These are phyloP conservation scores for Neodon shergylaensis DNA, from an alignment of 2,113 vertebrate species.

Conservation along the genomic window DNA sequence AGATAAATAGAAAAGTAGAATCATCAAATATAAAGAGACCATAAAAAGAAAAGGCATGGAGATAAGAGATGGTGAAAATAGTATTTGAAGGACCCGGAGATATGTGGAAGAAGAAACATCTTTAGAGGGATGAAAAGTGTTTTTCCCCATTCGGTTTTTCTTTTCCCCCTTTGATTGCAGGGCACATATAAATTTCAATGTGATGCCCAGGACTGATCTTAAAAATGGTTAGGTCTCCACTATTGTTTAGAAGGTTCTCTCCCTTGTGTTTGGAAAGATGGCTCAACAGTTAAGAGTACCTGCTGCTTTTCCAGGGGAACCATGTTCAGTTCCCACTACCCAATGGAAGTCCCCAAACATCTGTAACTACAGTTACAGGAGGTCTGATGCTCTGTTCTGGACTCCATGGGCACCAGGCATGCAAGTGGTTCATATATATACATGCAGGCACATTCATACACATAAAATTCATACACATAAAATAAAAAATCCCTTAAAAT, in stretches of 20 bases:
- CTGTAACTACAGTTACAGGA: neutral
- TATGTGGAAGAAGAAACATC: neutral
- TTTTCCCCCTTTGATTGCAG: neutral
- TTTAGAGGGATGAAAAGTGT: neutral
- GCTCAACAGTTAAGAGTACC: neutral
- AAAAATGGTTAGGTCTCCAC: neutral
- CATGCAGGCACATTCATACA: neutral
- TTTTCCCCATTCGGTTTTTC: neutral
- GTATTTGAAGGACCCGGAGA: slow-evolving; percentile 1
- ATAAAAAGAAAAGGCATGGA: neutral
- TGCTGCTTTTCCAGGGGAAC: neutral
- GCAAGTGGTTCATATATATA: neutral
- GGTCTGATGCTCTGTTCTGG: neutral
- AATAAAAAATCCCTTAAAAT: neutral
- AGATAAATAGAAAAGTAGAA: neutral
- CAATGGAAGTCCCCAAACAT: too few relatives aligned
- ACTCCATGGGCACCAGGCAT: neutral
- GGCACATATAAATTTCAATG: neutral
- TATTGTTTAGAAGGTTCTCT: neutral
- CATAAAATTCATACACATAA: too few relatives aligned
- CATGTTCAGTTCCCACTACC: neutral
- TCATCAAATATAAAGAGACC: neutral
- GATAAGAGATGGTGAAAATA: neutral
- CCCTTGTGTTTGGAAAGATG: neutral
- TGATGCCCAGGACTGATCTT: neutral